These are phyloP conservation scores for Myotis planiceps DNA, from an alignment of 2,797 vertebrate genomes.

Conservation along the genomic window DNA sequence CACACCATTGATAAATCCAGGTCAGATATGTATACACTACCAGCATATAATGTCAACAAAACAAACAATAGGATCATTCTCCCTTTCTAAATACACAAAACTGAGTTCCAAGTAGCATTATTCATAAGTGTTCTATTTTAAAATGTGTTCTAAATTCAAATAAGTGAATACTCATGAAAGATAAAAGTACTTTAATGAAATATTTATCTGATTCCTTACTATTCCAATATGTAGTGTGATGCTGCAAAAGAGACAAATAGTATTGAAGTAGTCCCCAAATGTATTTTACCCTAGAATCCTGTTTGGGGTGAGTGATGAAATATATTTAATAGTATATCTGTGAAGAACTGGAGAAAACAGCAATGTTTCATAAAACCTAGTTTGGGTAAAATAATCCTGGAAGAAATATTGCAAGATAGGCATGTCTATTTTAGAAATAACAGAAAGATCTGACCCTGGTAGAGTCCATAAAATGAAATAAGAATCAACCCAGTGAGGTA, in stretches of 20 bases:
- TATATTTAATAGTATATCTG: background rate
- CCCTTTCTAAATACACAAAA: background rate
- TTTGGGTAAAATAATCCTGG: background rate
- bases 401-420: background rate
- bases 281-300: background rate
- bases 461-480: background rate
- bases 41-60: background rate
- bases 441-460: background rate
- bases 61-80: background rate
- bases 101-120: background rate
- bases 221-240: background rate
- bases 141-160: background rate
- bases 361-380: background rate
- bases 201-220: background rate
- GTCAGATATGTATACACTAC: background rate
- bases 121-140: background rate
- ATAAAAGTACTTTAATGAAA: background rate
- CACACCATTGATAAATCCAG: background rate
- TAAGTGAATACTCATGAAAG: background rate
- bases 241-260: background rate
- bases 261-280: background rate
- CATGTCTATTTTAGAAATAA: background rate
- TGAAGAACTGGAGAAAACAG: background rate
- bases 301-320: background rate
- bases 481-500: background rate